Evolutionary conservation across 2,888 invertebrate genomes (phyloP).

Genomic region (Amblyjoppa proteus): DNA sequence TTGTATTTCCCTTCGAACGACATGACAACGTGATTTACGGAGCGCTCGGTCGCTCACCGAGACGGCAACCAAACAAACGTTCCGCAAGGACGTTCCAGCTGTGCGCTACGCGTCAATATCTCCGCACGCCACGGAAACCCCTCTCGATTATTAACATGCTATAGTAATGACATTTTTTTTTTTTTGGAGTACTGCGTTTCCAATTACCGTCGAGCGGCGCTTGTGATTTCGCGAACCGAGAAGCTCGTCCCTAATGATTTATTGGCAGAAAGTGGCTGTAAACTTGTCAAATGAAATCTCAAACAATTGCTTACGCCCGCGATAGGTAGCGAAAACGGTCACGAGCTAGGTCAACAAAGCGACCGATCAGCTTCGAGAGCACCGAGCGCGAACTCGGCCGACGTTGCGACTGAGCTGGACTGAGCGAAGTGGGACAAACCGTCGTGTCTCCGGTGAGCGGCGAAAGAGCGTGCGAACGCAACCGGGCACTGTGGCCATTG

Average conservation of each 20-base stretch:
- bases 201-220: background rate
- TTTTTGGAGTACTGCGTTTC: background rate
- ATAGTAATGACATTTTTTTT: background rate
- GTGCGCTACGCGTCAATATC: conserved; percentile 13
- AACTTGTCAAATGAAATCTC: background rate
- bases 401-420: background rate
- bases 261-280: background rate
- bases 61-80: background rate
- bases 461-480: background rate
- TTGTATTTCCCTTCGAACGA: conserved; percentile 87
- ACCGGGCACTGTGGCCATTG: conserved; percentile 12
- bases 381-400: background rate
- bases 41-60: conserved; percentile 40
- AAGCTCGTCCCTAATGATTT: background rate
- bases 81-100: background rate
- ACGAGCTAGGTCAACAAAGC: background rate
- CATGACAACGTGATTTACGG: conserved; percentile 78
- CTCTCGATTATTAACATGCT: conserved; percentile 4
- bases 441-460: background rate
- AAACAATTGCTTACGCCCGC: background rate
- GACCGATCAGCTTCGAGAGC: background rate
- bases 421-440: background rate
- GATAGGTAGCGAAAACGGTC: background rate
- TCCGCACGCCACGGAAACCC: background rate
- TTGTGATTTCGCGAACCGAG: background rate